Evolutionary conservation across 2,888 invertebrate genomes (phyloP).

Genomic region (Candidula unifasciata): DNA sequence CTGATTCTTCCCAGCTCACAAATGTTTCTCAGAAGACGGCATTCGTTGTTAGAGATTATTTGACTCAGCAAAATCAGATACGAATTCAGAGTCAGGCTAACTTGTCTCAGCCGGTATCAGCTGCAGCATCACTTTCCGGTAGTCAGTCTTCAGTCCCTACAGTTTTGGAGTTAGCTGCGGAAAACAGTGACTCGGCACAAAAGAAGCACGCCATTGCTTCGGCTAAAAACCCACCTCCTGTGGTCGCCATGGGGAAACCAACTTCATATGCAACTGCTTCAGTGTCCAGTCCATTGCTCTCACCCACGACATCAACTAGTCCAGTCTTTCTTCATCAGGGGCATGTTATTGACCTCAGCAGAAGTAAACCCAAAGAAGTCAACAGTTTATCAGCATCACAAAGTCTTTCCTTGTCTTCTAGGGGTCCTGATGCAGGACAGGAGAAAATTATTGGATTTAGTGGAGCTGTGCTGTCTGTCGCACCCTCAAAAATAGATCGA

Average conservation of each 20-base stretch:
- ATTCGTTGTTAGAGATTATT: slow-evolving; percentile 32
- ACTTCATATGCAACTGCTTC: not conserved
- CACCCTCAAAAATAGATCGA: not conserved
- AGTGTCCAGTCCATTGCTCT: not conserved
- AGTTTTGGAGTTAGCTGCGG: slow-evolving; percentile 1
- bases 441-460: slow-evolving; percentile 46
- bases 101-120: not conserved
- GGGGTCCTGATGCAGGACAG: not conserved
- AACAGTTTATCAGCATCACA: not conserved
- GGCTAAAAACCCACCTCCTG: not conserved
- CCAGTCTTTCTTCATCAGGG: slow-evolving; percentile 41
- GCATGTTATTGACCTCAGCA: slow-evolving; percentile 38
- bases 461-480: slow-evolving; percentile 46
- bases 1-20: slow-evolving; percentile 16
- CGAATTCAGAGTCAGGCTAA: not conserved
- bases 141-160: slow-evolving; percentile 2
- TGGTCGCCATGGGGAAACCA: not conserved
- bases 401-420: not conserved
- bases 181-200: not conserved
- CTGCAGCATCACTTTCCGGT: not conserved
- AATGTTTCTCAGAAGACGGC: slow-evolving; percentile 32
- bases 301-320: not conserved
- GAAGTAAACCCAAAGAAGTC: not conserved
- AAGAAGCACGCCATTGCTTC: slow-evolving; percentile 1
- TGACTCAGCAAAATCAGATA: slow-evolving; percentile 24